Conservation (phyloP, 2,113 vertebrate species). For the Peromyscus maniculatus region DNA sequence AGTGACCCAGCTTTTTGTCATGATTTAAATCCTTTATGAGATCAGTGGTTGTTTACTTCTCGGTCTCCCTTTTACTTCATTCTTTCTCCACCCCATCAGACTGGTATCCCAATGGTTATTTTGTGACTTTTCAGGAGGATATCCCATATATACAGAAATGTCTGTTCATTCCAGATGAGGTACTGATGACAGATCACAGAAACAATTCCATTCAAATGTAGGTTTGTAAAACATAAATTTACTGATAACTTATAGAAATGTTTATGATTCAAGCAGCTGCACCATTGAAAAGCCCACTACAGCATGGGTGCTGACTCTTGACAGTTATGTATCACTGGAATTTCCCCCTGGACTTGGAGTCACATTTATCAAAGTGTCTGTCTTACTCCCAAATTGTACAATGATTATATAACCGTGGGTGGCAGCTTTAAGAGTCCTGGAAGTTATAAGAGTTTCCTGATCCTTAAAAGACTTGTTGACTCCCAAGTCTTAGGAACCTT, state of each 20-base stretch:
- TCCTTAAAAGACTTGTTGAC: not conserved
- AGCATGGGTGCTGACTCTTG: not conserved
- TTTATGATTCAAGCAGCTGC: not conserved
- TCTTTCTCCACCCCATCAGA: not conserved
- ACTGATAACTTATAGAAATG: not conserved
- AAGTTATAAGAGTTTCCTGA: not conserved
- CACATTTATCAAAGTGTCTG: no score
- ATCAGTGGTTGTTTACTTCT: not conserved
- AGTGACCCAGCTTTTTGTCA: not conserved
- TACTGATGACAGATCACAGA: not conserved
- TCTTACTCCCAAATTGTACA: not conserved
- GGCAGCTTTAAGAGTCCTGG: not conserved
- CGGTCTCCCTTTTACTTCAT: not conserved
- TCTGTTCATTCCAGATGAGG: not conserved
- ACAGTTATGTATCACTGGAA: not conserved
- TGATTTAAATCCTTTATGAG: not conserved
- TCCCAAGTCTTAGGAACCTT: not conserved
- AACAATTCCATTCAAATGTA: not conserved
- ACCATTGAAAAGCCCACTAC: not conserved
- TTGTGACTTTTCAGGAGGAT: not conserved
- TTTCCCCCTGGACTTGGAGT: not conserved
- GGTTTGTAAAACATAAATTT: not conserved
- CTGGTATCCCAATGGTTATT: not conserved
- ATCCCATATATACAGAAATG: not conserved
- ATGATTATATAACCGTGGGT: not conserved